Percentiles rank a stretch among this genome's conserved stretches.
These are phyloP conservation scores for Drosophila orosa DNA, from an alignment of 1,140 invertebrate genomes.

Conservation along the genomic window DNA sequence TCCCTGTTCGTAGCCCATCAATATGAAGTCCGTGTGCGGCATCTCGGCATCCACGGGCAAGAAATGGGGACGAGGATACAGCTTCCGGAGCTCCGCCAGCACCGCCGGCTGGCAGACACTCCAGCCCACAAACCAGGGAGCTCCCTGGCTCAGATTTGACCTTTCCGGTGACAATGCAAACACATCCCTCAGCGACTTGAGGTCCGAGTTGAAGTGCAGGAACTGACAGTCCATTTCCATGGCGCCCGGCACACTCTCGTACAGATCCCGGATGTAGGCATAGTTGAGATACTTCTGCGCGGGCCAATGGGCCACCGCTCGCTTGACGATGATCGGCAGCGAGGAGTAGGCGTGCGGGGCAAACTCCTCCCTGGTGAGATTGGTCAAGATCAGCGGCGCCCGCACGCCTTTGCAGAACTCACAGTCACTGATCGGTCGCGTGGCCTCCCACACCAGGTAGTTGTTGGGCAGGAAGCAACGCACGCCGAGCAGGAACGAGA, in stretches of 20 bases:
- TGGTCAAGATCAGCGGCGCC: slow-evolving; percentile 87
- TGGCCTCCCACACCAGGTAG: slow-evolving; percentile 93
- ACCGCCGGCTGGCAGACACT: slow-evolving; percentile 94
- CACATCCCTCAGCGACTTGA: slow-evolving; percentile 91
- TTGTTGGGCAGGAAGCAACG: slow-evolving; percentile 92
- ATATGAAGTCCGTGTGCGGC: slow-evolving; percentile 95
- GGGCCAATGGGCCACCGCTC: slow-evolving; percentile 91
- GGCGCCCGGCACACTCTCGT: slow-evolving; percentile 87
- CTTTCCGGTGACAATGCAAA: slow-evolving; percentile 90
- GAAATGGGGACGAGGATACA: slow-evolving; percentile 93
- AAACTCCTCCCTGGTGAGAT: slow-evolving; percentile 89
- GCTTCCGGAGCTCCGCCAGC: slow-evolving; percentile 89
- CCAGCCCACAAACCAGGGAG: slow-evolving; percentile 97
- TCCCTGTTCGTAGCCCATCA: slow-evolving; percentile 96
- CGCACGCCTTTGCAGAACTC: slow-evolving; percentile 86
- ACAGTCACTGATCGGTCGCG: slow-evolving; percentile 92
- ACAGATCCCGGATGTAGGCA: slow-evolving; percentile 91
- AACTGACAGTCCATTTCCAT: slow-evolving; percentile 94
- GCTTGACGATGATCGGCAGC: slow-evolving; percentile 92
- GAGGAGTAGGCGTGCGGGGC: slow-evolving; percentile 90
- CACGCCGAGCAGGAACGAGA: slow-evolving; percentile 85
- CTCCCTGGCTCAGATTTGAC: slow-evolving; percentile 86
- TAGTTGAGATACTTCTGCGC: slow-evolving; percentile 90
- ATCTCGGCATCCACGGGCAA: slow-evolving; percentile 94
- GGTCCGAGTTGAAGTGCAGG: slow-evolving; percentile 94